Evolutionary conservation across 1,140 invertebrate genomes (phyloP).

Genomic region (Ostrea edulis): DNA sequence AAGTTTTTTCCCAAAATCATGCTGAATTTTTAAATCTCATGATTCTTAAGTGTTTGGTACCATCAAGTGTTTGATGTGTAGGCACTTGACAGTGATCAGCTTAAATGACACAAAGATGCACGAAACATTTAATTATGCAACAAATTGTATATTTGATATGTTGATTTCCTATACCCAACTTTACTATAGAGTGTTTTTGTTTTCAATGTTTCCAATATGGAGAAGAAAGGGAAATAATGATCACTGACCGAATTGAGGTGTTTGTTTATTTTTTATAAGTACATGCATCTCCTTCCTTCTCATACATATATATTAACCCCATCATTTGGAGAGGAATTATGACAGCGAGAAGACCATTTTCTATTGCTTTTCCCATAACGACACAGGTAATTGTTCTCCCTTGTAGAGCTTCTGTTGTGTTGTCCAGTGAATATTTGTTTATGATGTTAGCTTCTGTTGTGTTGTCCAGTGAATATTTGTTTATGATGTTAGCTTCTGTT

Average conservation of each 20-base stretch:
- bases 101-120: background rate
- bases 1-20: background rate
- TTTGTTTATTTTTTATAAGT: background rate
- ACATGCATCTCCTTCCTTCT: background rate
- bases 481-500: no score
- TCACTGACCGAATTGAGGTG: background rate
- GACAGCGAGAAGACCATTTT: background rate
- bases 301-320: background rate
- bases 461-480: no score
- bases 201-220: background rate
- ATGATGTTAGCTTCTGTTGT: no score
- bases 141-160: background rate
- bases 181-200: background rate
- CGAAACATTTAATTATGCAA: background rate
- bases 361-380: background rate
- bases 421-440: no score
- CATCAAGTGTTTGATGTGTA: background rate
- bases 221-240: slow-evolving; percentile 1
- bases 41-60: background rate
- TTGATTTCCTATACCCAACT: background rate
- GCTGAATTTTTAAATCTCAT: background rate
- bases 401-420: background rate
- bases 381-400: background rate
- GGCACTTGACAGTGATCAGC: background rate
- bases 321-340: background rate